Base-by-base conservation (phyloP, 2,888 invertebrate genomes). In the Eupsilia transversa region DNA sequence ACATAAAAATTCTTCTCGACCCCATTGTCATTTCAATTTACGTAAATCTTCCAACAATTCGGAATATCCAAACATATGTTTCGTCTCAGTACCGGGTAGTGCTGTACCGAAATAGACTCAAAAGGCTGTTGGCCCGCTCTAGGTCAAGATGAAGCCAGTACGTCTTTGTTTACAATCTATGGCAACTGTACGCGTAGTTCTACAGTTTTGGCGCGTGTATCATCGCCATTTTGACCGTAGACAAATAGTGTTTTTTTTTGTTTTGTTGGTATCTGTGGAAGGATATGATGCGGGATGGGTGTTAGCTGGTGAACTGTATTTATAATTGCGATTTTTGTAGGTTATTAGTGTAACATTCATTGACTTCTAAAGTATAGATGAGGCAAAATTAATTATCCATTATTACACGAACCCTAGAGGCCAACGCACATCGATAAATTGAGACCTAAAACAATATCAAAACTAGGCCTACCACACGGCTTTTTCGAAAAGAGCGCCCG, bases 121-220 rank as follows among this genome's bases (percentile, higher is more conserved):
- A 88, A 82, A 91, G 88, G 90, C 87, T 87, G 85, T 88, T 89
- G 87, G 81, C 89, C 88, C 77, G 84, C 84, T 86, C 86, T 90
- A 90, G 91, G 90, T 91, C 90, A 91, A 88, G 90, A 86, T 83
- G 87, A 86, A 87, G 84, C 77, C 57, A 49, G 73, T 27, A 52
- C 33, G 20, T 71, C 57, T 80, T 69, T 86, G 73, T 85, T 83
- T 86, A 79, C 76, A 69, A 68, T 74, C 61, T 73, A 74, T 82
- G 67, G 43, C 20, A 78, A 60, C 76, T 69, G 41, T 35, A 27
- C 27, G 33, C 56, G 70, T 66, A 77, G 81, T 68, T 73, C 30
- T 52, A 67, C 66, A 20, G 23, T 72, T 74, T 68, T 70, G 67
- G 60, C 56, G 49, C 66, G 69, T 64, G 35, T 74, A 46, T 74